Conservation (phyloP, 2,797 vertebrate genomes). For the Enteromius thamalakanensis region DNA sequence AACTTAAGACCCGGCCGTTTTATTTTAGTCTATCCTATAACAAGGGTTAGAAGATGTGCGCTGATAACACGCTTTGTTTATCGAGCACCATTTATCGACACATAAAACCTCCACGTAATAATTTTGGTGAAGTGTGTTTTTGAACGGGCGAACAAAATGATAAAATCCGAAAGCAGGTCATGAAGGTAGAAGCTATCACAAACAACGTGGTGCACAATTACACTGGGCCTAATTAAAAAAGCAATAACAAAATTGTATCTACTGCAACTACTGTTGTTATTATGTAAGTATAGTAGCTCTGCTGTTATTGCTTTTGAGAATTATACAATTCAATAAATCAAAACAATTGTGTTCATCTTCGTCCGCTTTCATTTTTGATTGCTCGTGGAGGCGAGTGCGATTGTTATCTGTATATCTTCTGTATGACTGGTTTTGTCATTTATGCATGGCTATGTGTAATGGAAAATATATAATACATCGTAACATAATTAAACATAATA, state of each 20-base stretch:
- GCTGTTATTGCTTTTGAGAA: not conserved
- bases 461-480: no score
- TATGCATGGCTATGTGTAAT: not conserved
- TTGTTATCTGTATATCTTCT: conserved; percentile 1
- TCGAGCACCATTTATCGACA: conserved; percentile 51
- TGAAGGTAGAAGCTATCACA: not conserved
- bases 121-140: conserved; percentile 6
- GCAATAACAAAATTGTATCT: not conserved
- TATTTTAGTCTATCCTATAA: conserved; percentile 60
- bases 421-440: not conserved
- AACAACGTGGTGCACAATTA: not conserved
- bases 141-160: not conserved
- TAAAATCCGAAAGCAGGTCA: not conserved
- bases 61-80: conserved; percentile 67
- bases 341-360: not conserved
- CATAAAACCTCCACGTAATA: conserved; percentile 51
- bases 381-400: not conserved
- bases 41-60: conserved; percentile 63
- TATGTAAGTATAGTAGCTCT: not conserved
- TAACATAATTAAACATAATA: no score
- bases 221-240: not conserved
- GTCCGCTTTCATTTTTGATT: conserved; percentile 21
- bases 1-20: conserved; percentile 65
- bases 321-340: not conserved
- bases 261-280: not conserved